Evolutionary conservation across 2,113 vertebrate genomes (phyloP), one percentile per base, ranked within the genome.

Genomic region (Tretioscincus oriximinensis): DNA sequence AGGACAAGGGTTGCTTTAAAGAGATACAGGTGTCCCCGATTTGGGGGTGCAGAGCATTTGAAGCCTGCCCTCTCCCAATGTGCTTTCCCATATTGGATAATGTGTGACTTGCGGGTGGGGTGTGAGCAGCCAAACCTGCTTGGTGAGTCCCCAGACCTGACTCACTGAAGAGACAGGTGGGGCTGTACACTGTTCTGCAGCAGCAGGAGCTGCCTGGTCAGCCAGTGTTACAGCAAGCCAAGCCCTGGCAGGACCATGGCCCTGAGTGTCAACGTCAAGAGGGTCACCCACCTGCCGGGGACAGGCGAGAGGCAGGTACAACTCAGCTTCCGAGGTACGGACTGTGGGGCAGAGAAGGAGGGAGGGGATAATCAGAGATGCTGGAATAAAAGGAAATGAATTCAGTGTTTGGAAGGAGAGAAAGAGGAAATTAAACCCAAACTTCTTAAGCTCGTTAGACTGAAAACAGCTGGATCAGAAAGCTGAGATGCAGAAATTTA

Each of bases 271-370:
- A 80, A 70, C 47, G 90, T 99, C 76, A 94, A 83, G 84, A 94
- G 87, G 89, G 92, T 98, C 71, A 95, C 88, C 74, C 95, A 96
- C 80, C 92, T 98, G 65, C 96, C 96, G 0, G 97, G 97, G 28
- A 93, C 82, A 60, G 96, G 95, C 0, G 96, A 98, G 91, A 90
- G 96, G 73, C 97, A 97, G 89, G 96, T 97, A 5, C 92, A 95
- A 51, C 92, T 98, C 86, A 88, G 90, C 83, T 98, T 98, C 92
- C 93, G 96, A 92, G 97, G 97, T 98, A 87, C 92, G 95, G 35
- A 69, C 73, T 5, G 9, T 47, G 12, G 73, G 49, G 73, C 9
- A 60, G 10, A 41, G 35, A 41, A 41, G 35, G 35, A 16, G 11
- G 35, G 29, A 51, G 35, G 22, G 9, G 31, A 51, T 51, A 35